Evolutionary conservation across 2,888 invertebrate genomes (phyloP).

Genomic region (Megalurothrips usitatus): DNA sequence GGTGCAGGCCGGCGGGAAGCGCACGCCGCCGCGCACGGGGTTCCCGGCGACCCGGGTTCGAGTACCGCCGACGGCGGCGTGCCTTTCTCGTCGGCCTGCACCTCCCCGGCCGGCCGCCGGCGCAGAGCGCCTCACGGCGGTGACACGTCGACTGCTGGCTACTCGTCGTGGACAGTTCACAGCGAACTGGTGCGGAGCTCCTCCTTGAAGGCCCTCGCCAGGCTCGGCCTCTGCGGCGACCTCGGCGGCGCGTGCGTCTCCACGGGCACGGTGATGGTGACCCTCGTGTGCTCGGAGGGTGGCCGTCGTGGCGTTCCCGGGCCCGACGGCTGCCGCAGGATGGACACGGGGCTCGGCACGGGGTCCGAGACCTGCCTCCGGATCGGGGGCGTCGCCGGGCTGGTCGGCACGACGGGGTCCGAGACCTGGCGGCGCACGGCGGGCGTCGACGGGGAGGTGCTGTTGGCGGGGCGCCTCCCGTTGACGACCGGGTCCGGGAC

Average conservation of each 20-base stretch:
- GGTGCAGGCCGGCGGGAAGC: too few species aligned
- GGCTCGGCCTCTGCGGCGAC: neutral
- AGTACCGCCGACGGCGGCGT: too few species aligned
- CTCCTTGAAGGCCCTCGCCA: constrained; percentile 13
- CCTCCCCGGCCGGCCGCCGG: neutral
- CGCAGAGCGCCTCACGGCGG: neutral
- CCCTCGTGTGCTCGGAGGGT: neutral
- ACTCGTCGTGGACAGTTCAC: neutral
- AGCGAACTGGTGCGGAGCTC: constrained; percentile 18
- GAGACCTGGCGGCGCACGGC: neutral
- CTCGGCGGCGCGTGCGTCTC: constrained; percentile 12
- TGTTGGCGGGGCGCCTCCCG: neutral
- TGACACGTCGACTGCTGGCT: constrained; percentile 4
- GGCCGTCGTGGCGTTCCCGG: neutral
- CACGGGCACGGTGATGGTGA: constrained; percentile 13
- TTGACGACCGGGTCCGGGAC: neutral
- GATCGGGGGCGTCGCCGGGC: neutral
- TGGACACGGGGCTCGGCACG: neutral
- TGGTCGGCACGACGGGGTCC: neutral
- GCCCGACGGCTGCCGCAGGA: neutral
- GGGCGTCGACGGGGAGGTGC: neutral
- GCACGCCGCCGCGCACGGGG: too few species aligned
- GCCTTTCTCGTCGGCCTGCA: too few species aligned
- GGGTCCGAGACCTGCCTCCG: constrained; percentile 18
- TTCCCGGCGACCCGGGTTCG: too few species aligned